These are phyloP conservation scores for Mirza zaza DNA, from an alignment of 2,113 vertebrate genomes.

Conservation along the genomic window DNA sequence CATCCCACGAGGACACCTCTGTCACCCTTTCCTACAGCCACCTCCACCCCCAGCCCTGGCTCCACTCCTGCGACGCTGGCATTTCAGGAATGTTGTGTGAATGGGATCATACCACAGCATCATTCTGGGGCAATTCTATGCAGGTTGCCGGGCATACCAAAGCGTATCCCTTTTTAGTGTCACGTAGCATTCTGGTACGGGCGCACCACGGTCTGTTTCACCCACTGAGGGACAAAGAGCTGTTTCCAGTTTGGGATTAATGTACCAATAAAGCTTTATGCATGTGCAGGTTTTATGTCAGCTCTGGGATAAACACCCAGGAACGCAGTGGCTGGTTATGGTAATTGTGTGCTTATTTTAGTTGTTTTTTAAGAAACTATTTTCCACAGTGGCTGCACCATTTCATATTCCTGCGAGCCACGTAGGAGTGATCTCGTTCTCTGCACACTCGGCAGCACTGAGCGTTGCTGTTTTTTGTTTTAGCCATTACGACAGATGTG, in stretches of 20 bases:
- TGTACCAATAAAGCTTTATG: neutral
- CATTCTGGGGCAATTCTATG: neutral
- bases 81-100: neutral
- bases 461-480: too few relatives aligned
- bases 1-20: neutral
- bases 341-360: neutral
- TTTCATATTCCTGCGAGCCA: neutral
- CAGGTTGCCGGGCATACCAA: neutral
- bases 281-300: neutral
- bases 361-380: neutral
- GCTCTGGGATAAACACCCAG: neutral
- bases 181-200: rapidly evolving
- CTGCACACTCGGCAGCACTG: neutral
- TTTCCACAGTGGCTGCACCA: neutral
- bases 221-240: neutral
- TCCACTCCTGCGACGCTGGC: neutral
- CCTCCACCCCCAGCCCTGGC: neutral
- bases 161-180: neutral
- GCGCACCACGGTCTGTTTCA: neutral
- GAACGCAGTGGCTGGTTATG: neutral
- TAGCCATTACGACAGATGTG: neutral
- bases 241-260: neutral
- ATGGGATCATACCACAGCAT: neutral
- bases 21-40: neutral
- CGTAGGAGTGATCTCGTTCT: neutral